A percentile compares a stretch with the other conserved stretches of the same genome.
phyloP scores from a whole-genome alignment of 2,888 invertebrate species.

The Nudaria mundana region DNA sequence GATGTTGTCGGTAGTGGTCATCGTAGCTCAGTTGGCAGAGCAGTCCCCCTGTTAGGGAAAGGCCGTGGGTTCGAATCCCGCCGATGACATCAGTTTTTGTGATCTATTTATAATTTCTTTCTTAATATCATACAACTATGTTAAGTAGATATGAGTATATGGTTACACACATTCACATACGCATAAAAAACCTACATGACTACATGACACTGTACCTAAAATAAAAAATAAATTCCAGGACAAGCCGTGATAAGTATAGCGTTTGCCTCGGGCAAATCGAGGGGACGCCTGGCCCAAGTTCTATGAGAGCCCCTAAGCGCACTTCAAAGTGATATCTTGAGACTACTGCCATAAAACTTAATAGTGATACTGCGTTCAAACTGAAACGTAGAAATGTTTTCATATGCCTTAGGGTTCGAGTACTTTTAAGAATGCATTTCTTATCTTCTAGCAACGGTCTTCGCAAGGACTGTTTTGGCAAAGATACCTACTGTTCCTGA shows the following conservation, averaged over 20 bases:
- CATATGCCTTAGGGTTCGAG: constrained; percentile 4
- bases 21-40: no score
- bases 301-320: constrained; percentile 24
- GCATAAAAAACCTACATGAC: no score
- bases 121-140: no score
- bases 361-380: constrained; percentile 16
- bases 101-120: no score
- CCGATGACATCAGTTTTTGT: no score
- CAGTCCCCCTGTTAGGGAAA: no score
- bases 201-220: no score
- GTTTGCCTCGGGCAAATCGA: constrained; percentile 21
- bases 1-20: no score
- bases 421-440: constrained; percentile 2
- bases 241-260: constrained; percentile 12
- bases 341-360: constrained; percentile 18
- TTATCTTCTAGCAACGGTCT: background rate
- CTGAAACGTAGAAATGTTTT: constrained; percentile 6
- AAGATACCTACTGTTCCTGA: background rate
- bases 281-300: constrained; percentile 21
- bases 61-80: no score
- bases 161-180: no score
- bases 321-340: constrained; percentile 31
- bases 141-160: no score
- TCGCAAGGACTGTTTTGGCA: background rate
- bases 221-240: constrained; percentile 4